Percentiles rank a stretch among this genome's conserved stretches.
These are phyloP conservation scores for Lydus trimaculatus DNA, from an alignment of 2,888 invertebrate species.

Conservation along the genomic window DNA sequence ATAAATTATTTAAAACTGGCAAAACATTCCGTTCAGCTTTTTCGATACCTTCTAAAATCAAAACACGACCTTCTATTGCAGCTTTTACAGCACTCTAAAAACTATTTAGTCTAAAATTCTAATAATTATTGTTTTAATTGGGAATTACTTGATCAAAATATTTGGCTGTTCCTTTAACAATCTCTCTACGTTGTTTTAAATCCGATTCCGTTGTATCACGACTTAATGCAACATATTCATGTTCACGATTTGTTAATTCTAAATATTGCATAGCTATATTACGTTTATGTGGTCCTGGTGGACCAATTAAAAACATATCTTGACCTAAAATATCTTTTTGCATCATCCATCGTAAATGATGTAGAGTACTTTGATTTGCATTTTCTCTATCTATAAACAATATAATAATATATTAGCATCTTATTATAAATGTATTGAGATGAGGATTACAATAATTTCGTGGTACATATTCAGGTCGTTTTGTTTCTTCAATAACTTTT, in stretches of 20 bases:
- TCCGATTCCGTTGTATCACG: constrained; percentile 97
- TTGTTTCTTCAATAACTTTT: constrained; percentile 69
- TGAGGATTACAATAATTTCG: constrained; percentile 75
- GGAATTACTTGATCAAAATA: constrained; percentile 87
- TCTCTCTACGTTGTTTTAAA: constrained; percentile 94
- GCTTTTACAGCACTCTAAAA: constrained; percentile 90
- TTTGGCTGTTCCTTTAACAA: constrained; percentile 83
- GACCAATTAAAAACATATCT: constrained; percentile 94
- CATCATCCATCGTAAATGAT: constrained; percentile 94
- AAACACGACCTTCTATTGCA: constrained; percentile 84
- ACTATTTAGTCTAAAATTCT: constrained; percentile 17
- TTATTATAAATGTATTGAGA: constrained; percentile 13
- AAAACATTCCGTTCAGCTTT: constrained; percentile 97
- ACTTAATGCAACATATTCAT: constrained; percentile 93
- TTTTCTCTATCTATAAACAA: constrained; percentile 63
- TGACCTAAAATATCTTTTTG: constrained; percentile 93
- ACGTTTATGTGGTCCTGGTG: constrained; percentile 85
- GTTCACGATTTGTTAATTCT: constrained; percentile 87
- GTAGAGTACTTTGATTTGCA: constrained; percentile 75
- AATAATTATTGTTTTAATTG: neutral
- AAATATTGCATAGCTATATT: constrained; percentile 87
- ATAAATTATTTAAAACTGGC: constrained; percentile 92
- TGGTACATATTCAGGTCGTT: constrained; percentile 84
- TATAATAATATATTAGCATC: neutral
- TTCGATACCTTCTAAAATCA: constrained; percentile 95